These are phyloP conservation scores for Carabus problematicus DNA, from an alignment of 2,888 invertebrate genomes.

Conservation along the genomic window DNA sequence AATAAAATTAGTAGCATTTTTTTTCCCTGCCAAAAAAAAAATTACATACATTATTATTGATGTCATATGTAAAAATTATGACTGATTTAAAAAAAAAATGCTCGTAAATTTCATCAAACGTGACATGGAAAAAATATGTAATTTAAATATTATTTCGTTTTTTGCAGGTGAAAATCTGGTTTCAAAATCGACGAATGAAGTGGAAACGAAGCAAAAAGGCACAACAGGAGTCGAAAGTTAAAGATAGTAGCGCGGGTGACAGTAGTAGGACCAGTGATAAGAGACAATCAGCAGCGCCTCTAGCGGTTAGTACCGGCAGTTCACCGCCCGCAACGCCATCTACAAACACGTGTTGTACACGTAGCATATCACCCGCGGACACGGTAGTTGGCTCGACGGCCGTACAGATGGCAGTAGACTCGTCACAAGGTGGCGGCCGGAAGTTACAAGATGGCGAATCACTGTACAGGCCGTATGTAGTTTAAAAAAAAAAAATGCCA, in stretches of 20 bases:
- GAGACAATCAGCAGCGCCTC: constrained; percentile 45
- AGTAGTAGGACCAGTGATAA: constrained; percentile 48
- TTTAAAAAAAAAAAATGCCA: too few species aligned
- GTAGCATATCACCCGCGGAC: constrained; percentile 43
- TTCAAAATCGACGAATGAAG: constrained; percentile 98
- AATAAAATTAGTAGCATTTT: constrained; percentile 42
- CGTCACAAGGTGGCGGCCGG: constrained; percentile 44
- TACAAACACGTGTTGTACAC: background rate
- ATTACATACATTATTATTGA: background rate
- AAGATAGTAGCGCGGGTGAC: constrained; percentile 51
- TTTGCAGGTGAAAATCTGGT: constrained; percentile 94
- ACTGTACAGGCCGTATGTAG: constrained; percentile 62
- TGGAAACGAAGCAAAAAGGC: constrained; percentile 98
- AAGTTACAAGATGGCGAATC: constrained; percentile 57
- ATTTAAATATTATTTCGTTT: constrained; percentile 43
- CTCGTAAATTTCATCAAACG: constrained; percentile 2
- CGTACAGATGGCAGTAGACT: constrained; percentile 37
- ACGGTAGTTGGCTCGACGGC: constrained; percentile 47
- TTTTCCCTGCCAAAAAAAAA: background rate
- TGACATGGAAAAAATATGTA: background rate
- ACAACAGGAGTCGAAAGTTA: constrained; percentile 81
- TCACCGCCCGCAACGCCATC: constrained; percentile 46
- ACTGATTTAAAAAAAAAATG: too few species aligned
- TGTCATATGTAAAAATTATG: too few species aligned
- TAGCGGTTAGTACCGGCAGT: constrained; percentile 46